Conservation (phyloP, 1,140 invertebrate species). For the Heliconius himera region DNA sequence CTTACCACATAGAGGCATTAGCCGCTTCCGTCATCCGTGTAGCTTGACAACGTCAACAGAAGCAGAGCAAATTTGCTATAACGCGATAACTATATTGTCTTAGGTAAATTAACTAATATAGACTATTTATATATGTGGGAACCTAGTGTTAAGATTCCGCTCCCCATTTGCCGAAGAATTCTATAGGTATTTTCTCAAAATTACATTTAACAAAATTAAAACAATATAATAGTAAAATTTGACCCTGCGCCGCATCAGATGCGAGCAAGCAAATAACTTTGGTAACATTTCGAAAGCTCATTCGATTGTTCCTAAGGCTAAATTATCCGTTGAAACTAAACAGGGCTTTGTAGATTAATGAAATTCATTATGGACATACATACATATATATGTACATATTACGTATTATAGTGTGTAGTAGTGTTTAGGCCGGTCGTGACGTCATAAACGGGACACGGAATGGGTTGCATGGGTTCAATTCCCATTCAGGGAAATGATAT, state of each 20-base stretch:
- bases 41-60: constrained; percentile 14
- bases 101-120: not conserved
- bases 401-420: too few species aligned
- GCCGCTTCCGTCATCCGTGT: constrained; percentile 4
- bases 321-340: constrained; percentile 11
- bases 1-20: constrained; percentile 11
- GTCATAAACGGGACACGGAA: too few species aligned
- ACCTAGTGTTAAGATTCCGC: too few species aligned
- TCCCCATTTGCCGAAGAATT: too few species aligned
- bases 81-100: not conserved
- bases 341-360: not conserved
- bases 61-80: not conserved
- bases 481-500: too few species aligned
- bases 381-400: not conserved
- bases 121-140: too few species aligned
- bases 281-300: constrained; percentile 11
- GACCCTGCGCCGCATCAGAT: not conserved
- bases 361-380: not conserved
- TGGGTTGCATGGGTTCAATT: too few species aligned
- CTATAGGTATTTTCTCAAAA: too few species aligned
- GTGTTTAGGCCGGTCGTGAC: too few species aligned
- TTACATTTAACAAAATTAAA: not conserved
- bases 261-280: constrained; percentile 1
- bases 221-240: not conserved
- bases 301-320: constrained; percentile 6